These are phyloP conservation scores for Lipotes vexillifer DNA, from an alignment of 2,113 vertebrate genomes.

Conservation along the genomic window DNA sequence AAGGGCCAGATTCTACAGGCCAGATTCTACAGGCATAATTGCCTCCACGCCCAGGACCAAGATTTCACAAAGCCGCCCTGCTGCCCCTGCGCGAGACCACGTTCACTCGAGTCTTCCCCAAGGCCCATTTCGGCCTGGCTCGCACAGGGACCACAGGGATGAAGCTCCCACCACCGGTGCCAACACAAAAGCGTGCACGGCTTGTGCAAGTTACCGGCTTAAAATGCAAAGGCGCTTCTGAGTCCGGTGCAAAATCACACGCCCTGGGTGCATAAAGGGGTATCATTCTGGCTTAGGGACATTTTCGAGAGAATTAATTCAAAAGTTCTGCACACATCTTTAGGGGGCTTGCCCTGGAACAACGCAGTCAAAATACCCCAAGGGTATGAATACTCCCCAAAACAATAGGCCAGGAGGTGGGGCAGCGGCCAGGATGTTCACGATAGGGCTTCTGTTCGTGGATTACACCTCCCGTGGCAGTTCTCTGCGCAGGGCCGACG, in stretches of 20 bases:
- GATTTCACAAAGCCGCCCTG: accelerated
- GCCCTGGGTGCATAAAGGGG: accelerated
- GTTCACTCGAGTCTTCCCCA: accelerated
- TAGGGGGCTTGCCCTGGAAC: background rate
- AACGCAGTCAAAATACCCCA: background rate
- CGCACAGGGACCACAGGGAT: accelerated
- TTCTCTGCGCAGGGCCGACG: accelerated
- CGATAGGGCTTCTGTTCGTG: accelerated
- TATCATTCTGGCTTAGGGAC: background rate
- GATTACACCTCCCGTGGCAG: accelerated
- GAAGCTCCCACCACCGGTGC: accelerated
- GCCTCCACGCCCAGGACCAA: background rate
- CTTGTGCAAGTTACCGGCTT: accelerated
- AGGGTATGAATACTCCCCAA: background rate
- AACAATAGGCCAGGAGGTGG: background rate
- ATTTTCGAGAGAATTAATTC: background rate
- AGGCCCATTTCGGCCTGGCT: background rate
- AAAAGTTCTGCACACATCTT: accelerated
- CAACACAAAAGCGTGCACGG: background rate
- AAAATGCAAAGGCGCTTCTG: background rate
- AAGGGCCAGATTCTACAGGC: background rate
- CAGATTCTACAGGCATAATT: accelerated
- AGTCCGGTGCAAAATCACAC: background rate
- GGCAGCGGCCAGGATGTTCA: accelerated
- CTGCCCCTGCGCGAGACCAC: accelerated